Conservation (phyloP, 1,140 invertebrate genomes). For the Drosophila mayri region DNA sequence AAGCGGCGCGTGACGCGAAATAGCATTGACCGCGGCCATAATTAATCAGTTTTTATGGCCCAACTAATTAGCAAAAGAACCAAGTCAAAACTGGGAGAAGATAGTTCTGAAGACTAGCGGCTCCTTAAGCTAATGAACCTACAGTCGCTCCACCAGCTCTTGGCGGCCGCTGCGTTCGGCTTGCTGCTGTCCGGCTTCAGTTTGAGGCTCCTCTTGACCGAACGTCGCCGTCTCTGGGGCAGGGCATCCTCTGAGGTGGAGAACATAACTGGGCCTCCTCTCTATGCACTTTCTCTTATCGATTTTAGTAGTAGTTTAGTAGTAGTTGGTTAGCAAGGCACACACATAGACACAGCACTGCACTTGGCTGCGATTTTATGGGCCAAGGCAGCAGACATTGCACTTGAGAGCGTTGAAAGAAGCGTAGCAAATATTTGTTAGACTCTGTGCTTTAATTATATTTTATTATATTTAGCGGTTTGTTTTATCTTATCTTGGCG, state of each 20-base stretch:
- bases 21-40: conserved; percentile 73
- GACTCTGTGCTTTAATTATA: conserved; percentile 13
- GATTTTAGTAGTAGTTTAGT: conserved; percentile 30
- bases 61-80: conserved; percentile 60
- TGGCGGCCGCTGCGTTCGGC: conserved; percentile 14
- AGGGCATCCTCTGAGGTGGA: conserved; percentile 62
- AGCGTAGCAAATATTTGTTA: conserved; percentile 29
- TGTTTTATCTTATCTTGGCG: conserved; percentile 21
- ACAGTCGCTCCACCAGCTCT: conserved; percentile 77
- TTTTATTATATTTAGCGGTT: conserved; percentile 5
- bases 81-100: conserved; percentile 20
- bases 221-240: conserved; percentile 41
- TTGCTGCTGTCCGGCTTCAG: conserved; percentile 43
- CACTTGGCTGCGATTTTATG: conserved; percentile 39
- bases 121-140: conserved; percentile 59
- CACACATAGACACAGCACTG: conserved; percentile 39
- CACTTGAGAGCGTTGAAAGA: conserved; percentile 49
- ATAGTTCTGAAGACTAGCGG: conserved; percentile 19
- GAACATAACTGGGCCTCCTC: conserved; percentile 48
- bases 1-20: conserved; percentile 48
- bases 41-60: conserved; percentile 74
- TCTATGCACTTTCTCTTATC: conserved; percentile 37
- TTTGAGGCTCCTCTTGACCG: conserved; percentile 45
- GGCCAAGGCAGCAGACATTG: conserved; percentile 63
- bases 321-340: conserved; percentile 43